These are phyloP conservation scores for Tupaia tana DNA, from an alignment of 2,113 vertebrate genomes.

Conservation along the genomic window DNA sequence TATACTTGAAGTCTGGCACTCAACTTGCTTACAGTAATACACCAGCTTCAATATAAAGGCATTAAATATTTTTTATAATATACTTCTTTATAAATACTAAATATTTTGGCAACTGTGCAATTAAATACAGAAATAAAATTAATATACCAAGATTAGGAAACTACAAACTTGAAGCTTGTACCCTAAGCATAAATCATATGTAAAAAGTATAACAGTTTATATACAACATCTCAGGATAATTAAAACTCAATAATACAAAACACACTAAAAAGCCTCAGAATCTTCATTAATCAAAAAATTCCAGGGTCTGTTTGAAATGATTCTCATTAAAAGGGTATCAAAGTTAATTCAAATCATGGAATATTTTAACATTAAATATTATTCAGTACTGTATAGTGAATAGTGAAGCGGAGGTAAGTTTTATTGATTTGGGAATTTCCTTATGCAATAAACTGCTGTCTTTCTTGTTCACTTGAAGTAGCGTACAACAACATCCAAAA, in stretches of 20 bases:
- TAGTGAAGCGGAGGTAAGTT: constrained; percentile 80
- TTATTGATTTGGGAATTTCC: constrained; percentile 71
- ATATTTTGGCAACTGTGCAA: constrained; percentile 85
- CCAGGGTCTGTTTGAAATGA: constrained; percentile 71
- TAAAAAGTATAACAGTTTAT: constrained; percentile 71
- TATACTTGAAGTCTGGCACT: constrained; percentile 84
- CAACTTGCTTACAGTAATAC: constrained; percentile 83
- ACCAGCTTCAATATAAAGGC: constrained; percentile 90
- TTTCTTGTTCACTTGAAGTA: constrained; percentile 81
- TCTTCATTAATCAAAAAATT: constrained; percentile 75
- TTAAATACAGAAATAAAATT: constrained; percentile 82
- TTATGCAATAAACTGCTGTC: constrained; percentile 73
- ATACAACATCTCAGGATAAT: constrained; percentile 67
- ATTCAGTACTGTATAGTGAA: constrained; percentile 54
- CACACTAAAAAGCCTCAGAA: constrained; percentile 79
- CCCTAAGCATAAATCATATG: constrained; percentile 78
- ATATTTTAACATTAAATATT: constrained; percentile 72
- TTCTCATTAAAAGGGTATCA: constrained; percentile 68
- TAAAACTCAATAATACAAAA: constrained; percentile 83
- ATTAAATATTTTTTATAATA: constrained; percentile 85
- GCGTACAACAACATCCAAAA: constrained; percentile 76
- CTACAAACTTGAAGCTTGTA: constrained; percentile 79
- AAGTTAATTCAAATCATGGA: constrained; percentile 78
- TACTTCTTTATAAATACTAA: constrained; percentile 86
- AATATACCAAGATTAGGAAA: constrained; percentile 77